phyloP scores from a whole-genome alignment of 2,888 invertebrate genomes.

The Blastobasis adustella region DNA sequence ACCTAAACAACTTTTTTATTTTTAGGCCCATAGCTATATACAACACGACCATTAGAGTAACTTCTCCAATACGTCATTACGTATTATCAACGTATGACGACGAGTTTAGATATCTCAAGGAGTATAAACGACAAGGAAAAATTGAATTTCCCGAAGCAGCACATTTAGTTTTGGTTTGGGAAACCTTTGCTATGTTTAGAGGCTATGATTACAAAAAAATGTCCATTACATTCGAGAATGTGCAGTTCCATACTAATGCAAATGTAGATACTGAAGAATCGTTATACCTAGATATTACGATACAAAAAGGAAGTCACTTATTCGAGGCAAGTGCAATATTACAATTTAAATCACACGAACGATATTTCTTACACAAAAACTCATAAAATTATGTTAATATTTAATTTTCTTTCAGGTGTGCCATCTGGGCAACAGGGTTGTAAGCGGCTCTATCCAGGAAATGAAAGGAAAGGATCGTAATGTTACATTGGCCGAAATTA shows the following conservation, averaged over 20 bases:
- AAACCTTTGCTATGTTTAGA: constrained; percentile 57
- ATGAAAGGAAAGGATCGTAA: too few species aligned
- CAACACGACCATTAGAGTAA: constrained; percentile 20
- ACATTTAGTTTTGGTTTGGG: constrained; percentile 63
- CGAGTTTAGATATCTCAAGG: constrained; percentile 33
- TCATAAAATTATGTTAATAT: too few species aligned
- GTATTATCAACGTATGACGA: constrained; percentile 40
- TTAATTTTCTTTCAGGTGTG: too few species aligned
- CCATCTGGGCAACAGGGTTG: too few species aligned
- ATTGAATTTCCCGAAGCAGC: constrained; percentile 78
- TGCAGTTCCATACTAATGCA: constrained; percentile 19
- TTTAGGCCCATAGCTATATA: constrained; percentile 30
- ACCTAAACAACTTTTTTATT: not conserved
- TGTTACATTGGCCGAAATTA: too few species aligned
- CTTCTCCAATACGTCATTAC: constrained; percentile 23
- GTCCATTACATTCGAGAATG: constrained; percentile 18
- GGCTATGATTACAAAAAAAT: constrained; percentile 43
- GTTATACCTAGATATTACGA: constrained; percentile 18
- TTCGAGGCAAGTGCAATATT: constrained; percentile 30
- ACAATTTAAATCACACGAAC: too few species aligned
- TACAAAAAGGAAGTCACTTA: constrained; percentile 19
- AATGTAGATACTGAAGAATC: constrained; percentile 13
- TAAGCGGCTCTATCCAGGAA: too few species aligned
- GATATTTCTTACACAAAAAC: too few species aligned
- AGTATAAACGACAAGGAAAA: constrained; percentile 34